These are phyloP conservation scores for Acipenser transmontanus DNA, from an alignment of 2,797 vertebrate species.

Conservation along the genomic window DNA sequence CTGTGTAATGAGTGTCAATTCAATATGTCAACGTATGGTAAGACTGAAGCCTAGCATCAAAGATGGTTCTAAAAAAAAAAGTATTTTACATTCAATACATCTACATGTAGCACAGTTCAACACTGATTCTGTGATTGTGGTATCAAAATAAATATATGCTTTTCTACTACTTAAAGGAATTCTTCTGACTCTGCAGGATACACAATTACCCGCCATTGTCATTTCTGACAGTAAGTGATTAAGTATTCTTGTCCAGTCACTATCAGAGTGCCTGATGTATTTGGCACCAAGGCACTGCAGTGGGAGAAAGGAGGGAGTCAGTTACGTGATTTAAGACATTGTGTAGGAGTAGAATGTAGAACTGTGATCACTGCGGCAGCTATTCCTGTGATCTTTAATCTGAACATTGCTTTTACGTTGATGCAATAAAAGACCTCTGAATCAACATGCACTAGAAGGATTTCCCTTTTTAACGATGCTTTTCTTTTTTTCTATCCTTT, in stretches of 20 bases:
- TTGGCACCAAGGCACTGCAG: not conserved
- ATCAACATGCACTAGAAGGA: not conserved
- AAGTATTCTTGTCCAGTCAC: not conserved
- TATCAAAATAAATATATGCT: too few species aligned
- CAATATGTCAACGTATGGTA: too few species aligned
- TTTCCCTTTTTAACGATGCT: not conserved
- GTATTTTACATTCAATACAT: too few species aligned
- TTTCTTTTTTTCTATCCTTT: not conserved
- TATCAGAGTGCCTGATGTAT: not conserved
- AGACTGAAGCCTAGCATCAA: too few species aligned
- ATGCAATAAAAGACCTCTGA: not conserved
- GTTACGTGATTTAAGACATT: not conserved
- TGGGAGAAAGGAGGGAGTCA: not conserved
- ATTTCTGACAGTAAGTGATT: not conserved
- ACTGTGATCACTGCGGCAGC: not conserved
- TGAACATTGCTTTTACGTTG: not conserved
- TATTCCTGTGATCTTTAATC: slow-evolving; percentile 1
- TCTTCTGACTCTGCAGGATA: not conserved
- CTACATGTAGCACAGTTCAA: too few species aligned
- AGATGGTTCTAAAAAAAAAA: too few species aligned
- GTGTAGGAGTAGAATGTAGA: slow-evolving; percentile 1
- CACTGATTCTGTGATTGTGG: too few species aligned
- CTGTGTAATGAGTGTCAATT: too few species aligned
- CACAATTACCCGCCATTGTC: not conserved
- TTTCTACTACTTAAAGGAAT: too few species aligned